Evolutionary conservation across 2,888 invertebrate species (phyloP), one percentile per base, ranked within the genome.

Genomic region (Parnassius smintheus): DNA sequence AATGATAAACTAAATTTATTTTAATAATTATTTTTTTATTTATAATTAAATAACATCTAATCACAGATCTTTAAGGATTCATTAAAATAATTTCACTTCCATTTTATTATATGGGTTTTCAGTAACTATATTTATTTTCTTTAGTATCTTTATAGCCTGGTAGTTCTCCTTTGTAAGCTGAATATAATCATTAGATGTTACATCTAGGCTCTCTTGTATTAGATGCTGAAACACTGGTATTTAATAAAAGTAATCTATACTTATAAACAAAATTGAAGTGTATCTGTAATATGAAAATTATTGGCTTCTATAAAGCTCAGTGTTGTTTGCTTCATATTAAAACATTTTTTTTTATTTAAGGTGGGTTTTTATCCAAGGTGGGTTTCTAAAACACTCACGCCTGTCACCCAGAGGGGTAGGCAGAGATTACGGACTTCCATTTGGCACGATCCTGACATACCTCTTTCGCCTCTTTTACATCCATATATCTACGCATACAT

Each of bases 41-140:
- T 35, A 35, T 35, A 35, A 11, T 1, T 35, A 22, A 48, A 46
- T 44, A 18, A 35, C 7, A 35, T 35, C 35, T 35, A 35, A 35
- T 7, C 35, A 35, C 35, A 35, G 35, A 7, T 35, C 4, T 4
- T 35, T 7, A 35, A 1, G 35, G 4, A 35, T 35, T 75, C 68
- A 82, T 18, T 18, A 67, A 76, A 81, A 55, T 82, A 91, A 68
- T 73, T 88, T 90, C 0, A 88, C 78, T 78, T 88, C 82, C 72
- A 70, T 76, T 42, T 81, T 76, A 62, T 89, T 85, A 51, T 91
- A 91, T 12, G 91, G 91, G 60, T 89, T 86, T 1, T 68, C 48
- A 0, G 78, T 76, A 0, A 88, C 78, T 61, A 91, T 77, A n/a
- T 86, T 84, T 66, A 85, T 78, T 22, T 88, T 88, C 63, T 73